These are phyloP conservation scores for Cheilosia pagana DNA, from an alignment of 2,888 invertebrate species.

Conservation along the genomic window DNA sequence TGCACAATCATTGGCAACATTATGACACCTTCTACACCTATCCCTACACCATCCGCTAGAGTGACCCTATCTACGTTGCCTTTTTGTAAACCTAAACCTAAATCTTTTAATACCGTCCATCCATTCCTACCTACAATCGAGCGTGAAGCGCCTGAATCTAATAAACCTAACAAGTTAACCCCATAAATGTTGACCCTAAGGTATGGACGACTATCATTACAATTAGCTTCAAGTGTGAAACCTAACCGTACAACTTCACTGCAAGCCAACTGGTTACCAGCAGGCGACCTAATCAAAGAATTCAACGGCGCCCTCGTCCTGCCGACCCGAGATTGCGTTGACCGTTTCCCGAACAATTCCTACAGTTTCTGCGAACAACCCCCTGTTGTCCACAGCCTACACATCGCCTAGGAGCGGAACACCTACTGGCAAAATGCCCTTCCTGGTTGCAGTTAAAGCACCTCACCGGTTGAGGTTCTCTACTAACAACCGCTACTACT, in stretches of 20 bases:
- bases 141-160: background rate
- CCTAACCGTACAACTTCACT: background rate
- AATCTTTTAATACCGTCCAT: background rate
- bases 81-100: background rate
- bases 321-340: background rate
- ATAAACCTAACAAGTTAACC: background rate
- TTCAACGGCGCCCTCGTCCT: background rate
- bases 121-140: background rate
- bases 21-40: background rate
- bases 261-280: background rate
- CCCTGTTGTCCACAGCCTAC: too few species aligned
- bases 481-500: too few species aligned
- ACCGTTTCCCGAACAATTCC: too few species aligned
- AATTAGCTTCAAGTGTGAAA: background rate
- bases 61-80: background rate
- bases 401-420: background rate
- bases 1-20: background rate
- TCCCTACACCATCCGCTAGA: background rate
- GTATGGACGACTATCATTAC: background rate
- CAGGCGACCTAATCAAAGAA: background rate
- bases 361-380: too few species aligned
- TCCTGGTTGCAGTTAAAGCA: too few species aligned
- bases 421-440: too few species aligned
- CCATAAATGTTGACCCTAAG: background rate
- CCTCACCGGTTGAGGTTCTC: too few species aligned